Percentiles rank a stretch among this genome's conserved stretches.
Conservation (phyloP, 2,888 invertebrate genomes). For the Pherbina coryleti region DNA sequence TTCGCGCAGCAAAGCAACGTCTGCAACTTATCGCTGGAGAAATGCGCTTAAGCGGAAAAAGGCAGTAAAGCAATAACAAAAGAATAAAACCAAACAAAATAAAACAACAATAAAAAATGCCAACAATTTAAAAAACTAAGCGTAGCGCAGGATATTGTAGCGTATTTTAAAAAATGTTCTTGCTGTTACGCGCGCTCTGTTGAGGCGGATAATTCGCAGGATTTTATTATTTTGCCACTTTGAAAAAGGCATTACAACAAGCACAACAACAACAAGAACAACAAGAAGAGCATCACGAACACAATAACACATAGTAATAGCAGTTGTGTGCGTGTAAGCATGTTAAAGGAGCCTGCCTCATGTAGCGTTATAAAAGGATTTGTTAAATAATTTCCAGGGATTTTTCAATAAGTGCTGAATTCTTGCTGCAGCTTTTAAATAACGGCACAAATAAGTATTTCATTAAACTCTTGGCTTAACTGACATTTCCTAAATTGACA, state of each 20-base stretch:
- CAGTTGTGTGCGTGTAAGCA: not conserved
- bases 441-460: not conserved
- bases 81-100: not conserved
- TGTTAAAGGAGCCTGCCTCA: not conserved
- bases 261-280: not conserved
- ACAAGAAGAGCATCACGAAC: slow-evolving; percentile 10
- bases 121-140: too few species aligned
- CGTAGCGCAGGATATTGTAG: not conserved
- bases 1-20: slow-evolving; percentile 53
- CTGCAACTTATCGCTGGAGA: slow-evolving; percentile 63
- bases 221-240: slow-evolving; percentile 38
- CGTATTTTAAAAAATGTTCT: slow-evolving; percentile 24
- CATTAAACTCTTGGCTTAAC: not conserved
- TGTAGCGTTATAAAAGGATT: slow-evolving; percentile 18
- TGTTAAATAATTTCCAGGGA: slow-evolving; percentile 22
- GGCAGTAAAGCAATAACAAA: slow-evolving; percentile 36
- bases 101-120: not conserved
- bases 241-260: slow-evolving; percentile 18
- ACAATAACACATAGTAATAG: not conserved
- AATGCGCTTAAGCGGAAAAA: slow-evolving; percentile 56
- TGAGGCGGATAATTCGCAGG: slow-evolving; percentile 33
- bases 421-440: not conserved
- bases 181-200: slow-evolving; percentile 5
- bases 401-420: slow-evolving; percentile 11
- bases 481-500: not conserved